Base-by-base conservation (phyloP, 2,113 vertebrate species). In the Malurus cyaneus region DNA sequence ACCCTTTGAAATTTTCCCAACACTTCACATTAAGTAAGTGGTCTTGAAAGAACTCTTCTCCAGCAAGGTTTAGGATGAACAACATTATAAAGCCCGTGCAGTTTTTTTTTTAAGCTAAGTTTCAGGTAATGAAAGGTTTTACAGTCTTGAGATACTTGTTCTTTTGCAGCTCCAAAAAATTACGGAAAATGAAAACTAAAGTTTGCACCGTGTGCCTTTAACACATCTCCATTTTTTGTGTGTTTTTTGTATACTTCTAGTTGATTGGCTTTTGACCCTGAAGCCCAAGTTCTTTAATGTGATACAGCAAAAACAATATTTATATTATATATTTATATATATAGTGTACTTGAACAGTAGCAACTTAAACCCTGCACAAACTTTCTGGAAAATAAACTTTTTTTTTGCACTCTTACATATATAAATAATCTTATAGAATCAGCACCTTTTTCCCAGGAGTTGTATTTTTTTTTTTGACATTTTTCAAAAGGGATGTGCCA, bases 401-500 rank as follows among this genome's bases (percentile, higher is more conserved):
- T 96, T 86, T 96, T 96, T 97, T 92, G 96, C 97, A 98, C 94
- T 97, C 96, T 97, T 98, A 98, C 97, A 97, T 97, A 97, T 97
- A 98, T 98, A 98, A 98, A 98, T 97, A 98, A 97, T 98, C 97
- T 98, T 98, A 98, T 94, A 98, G 98, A 98, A 98, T 98, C 98
- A 99, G 98, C 98, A 98, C 98, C 98, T 98, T 98, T 98, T 97
- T 98, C 98, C 97, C 98, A 98, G 98, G 98, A 98, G 97, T 98
- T 98, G 97, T 97, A 96, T 96, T 96, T 94, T 98, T 96, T 96
- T 36, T 95, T 87, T 96, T 96, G 91, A 95, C 88, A 76, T 96
- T 97, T 97, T 97, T 97, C 96, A 98, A 97, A 98, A 97, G 98
- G 97, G 98, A 98, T 98, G 97, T 97, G 98, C 98, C 98, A 98